A percentile compares a stretch with the other conserved stretches of the same genome.
Evolutionary conservation across 2,888 invertebrate species (phyloP).

Genomic region (Rhingia rostrata): DNA sequence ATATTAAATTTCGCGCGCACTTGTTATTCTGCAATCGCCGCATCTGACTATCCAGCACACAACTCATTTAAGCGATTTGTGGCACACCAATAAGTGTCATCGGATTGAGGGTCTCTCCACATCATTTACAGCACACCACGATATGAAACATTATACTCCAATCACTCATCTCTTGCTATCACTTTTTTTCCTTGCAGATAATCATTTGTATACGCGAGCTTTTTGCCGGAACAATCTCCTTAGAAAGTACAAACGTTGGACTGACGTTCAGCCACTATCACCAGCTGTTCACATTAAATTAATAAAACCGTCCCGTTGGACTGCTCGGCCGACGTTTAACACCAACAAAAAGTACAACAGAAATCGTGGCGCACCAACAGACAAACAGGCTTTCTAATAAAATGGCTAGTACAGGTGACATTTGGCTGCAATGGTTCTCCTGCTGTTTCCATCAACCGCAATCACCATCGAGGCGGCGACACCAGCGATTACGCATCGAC

Average conservation of each 20-base stretch:
- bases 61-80: conserved; percentile 27
- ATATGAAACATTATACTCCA: neutral
- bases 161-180: neutral
- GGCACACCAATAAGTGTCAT: conserved; percentile 47
- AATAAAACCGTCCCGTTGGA: conserved; percentile 12
- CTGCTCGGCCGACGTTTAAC: neutral
- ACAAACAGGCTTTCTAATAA: conserved; percentile 77
- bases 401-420: conserved; percentile 90
- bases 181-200: conserved; percentile 41
- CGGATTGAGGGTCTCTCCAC: conserved; percentile 21
- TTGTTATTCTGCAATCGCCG: conserved; percentile 59
- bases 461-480: conserved; percentile 87
- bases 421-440: conserved; percentile 96
- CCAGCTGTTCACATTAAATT: conserved; percentile 41
- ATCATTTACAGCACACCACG: neutral
- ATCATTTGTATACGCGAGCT: conserved; percentile 20
- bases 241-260: conserved; percentile 64
- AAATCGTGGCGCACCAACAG: conserved; percentile 77
- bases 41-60: conserved; percentile 61
- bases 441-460: conserved; percentile 94
- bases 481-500: conserved; percentile 90
- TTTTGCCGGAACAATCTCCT: conserved; percentile 41
- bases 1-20: conserved; percentile 66
- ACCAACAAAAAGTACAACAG: conserved; percentile 44
- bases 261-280: conserved; percentile 61